Evolutionary conservation across 53 echinoderm and acorn worm species (phyloP), one percentile per base, ranked within the genome.

Genomic region (Hippasteria phrygiana): DNA sequence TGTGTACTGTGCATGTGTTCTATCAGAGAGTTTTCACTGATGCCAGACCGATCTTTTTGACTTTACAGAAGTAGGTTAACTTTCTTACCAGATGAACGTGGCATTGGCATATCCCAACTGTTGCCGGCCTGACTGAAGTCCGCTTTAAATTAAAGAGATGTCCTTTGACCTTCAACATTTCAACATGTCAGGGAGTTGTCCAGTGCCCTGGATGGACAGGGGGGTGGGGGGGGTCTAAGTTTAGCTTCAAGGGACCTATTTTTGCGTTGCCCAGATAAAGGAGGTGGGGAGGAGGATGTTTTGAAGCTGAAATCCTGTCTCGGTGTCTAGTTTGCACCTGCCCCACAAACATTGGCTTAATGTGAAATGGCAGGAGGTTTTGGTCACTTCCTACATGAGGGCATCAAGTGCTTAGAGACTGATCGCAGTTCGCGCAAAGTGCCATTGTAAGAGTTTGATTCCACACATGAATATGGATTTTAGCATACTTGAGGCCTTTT

Each of bases 261-360:
- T 85, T 48, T 75, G 32, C 27, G 75, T 73, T 27, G 22, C 17
- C 7, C 12, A 73, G 73, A 42, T 42, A 41, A 43, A 31, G 74
- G 16, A 56, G 22, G 14, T 6, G 22, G 20, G 41, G 50, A 26
- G 37, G 38, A 38, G 78, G 78, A 78, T 71, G 85, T 71, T 70
- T 85, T 27, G 70, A 70, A 78, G 78, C 55, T 46, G 38, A 56
- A 78, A 32, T 75, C 75, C 42, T 75, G 47, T 46, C 75, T n/a
- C 27, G 8, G n/a, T 51, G 71, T 71, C 85, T 85, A 53, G 85
- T 85, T 85, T 47, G 48, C 85, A 85, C 85, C 85, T 85, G 85
- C 32, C 37, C 51, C 35, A 55, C 70, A 36, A 85, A 66, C 83
- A 40, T 85, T 71, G 85, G 37, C 50, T 85, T 85, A 70, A 70